Conservation (phyloP, 2,888 invertebrate species). For the Aphrophora alni region DNA sequence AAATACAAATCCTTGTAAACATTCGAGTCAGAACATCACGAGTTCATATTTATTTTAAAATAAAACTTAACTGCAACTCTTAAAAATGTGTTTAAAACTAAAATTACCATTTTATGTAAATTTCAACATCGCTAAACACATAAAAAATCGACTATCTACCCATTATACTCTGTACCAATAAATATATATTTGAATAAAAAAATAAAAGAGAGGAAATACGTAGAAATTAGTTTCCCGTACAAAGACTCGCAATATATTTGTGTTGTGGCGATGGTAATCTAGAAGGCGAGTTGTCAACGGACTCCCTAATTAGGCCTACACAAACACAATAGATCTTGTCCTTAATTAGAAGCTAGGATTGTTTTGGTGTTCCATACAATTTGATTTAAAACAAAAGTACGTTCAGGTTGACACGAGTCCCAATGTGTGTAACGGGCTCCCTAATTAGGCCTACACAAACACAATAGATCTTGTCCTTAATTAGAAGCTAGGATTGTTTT, state of each 20-base stretch:
- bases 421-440: background rate
- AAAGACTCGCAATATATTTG: background rate
- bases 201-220: background rate
- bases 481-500: background rate
- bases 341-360: background rate
- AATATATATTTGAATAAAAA: background rate
- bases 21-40: too few species aligned
- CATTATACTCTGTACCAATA: background rate
- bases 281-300: background rate
- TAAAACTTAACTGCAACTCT: too few species aligned
- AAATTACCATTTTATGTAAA: background rate
- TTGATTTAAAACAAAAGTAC: background rate
- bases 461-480: background rate
- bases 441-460: background rate
- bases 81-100: background rate
- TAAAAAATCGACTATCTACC: background rate
- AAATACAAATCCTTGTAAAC: too few species aligned
- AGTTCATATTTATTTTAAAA: too few species aligned
- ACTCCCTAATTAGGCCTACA: background rate
- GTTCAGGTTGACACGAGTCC: too few species aligned
- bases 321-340: background rate
- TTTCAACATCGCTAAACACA: background rate
- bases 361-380: background rate
- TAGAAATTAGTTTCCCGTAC: background rate
- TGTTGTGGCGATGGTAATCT: background rate